Percentiles rank a stretch among this genome's conserved stretches.
Conservation (phyloP, 2,797 vertebrate genomes). For the Pantherophis alleghaniensis region DNA sequence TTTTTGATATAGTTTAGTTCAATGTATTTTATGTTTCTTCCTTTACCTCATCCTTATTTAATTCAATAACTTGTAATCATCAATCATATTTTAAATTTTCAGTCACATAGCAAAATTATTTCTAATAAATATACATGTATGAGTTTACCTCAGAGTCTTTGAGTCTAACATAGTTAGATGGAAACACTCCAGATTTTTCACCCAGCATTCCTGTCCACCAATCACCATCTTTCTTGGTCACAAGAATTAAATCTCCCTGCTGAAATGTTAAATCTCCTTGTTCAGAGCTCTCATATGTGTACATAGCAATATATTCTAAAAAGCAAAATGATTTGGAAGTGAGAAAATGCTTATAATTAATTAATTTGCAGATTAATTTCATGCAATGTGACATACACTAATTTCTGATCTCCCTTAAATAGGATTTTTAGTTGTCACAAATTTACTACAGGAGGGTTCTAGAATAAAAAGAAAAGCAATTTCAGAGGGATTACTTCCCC, state of each 20-base stretch:
- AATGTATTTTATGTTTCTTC: background rate
- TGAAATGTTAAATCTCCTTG: constrained; percentile 98
- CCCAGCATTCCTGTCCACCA: constrained; percentile 95
- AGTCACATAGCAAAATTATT: background rate
- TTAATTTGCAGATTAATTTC: constrained; percentile 1
- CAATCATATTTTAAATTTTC: background rate
- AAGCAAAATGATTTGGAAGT: constrained; percentile 54
- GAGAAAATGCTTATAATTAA: constrained; percentile 13
- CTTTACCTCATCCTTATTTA: background rate
- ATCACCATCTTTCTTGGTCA: constrained; percentile 97
- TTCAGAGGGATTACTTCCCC: background rate
- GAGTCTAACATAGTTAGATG: constrained; percentile 97
- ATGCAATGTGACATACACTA: accelerated
- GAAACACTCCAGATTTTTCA: constrained; percentile 94
- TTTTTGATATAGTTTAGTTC: background rate
- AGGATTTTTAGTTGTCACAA: background rate
- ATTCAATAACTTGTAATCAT: background rate
- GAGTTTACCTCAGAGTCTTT: constrained; percentile 84
- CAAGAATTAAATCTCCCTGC: constrained; percentile 94
- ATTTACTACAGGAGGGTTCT: background rate
- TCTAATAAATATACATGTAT: constrained; percentile 30
- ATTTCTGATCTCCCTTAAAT: background rate
- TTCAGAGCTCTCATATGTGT: constrained; percentile 97
- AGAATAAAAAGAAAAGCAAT: background rate
- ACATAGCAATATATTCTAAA: constrained; percentile 96